A percentile compares a stretch with the other conserved stretches of the same genome.
Conservation (phyloP, 2,797 vertebrate species). For the Percopsis omiscomaycus region DNA sequence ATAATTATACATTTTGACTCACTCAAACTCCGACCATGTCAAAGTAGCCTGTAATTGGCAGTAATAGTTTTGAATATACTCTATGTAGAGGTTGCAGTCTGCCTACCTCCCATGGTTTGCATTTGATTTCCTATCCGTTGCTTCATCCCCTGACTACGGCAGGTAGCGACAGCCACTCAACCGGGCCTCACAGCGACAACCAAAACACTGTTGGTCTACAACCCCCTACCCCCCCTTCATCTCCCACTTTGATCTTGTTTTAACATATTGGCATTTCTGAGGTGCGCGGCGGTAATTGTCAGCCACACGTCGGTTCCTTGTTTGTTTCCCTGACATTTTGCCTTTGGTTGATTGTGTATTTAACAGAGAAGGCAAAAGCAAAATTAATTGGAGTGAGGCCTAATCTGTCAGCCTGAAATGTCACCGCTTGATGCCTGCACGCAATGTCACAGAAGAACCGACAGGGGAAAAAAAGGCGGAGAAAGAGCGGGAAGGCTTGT, state of each 20-base stretch:
- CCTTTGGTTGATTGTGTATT: slow-evolving; percentile 83
- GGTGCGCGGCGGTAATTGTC: slow-evolving; percentile 77
- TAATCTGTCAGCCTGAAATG: slow-evolving; percentile 83
- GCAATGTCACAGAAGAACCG: slow-evolving; percentile 42
- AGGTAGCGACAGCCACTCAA: slow-evolving; percentile 14
- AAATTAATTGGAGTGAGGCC: slow-evolving; percentile 82
- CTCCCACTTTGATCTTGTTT: slow-evolving; percentile 63
- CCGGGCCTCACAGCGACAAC: slow-evolving; percentile 25
- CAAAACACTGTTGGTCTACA: slow-evolving; percentile 47
- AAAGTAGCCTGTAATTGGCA: background rate
- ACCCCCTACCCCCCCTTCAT: slow-evolving; percentile 47
- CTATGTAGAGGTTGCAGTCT: background rate
- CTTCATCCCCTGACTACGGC: slow-evolving; percentile 21
- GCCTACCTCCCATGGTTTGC: slow-evolving; percentile 12
- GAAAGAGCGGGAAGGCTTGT: background rate
- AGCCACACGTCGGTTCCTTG: slow-evolving; percentile 67
- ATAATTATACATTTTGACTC: too few relatives aligned
- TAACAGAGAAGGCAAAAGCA: slow-evolving; percentile 73
- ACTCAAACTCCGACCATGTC: background rate
- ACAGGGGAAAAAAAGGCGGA: slow-evolving; percentile 4
- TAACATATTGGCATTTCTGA: slow-evolving; percentile 82
- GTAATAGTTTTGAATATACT: too few relatives aligned
- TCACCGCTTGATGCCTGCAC: slow-evolving; percentile 70
- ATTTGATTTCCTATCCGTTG: slow-evolving; percentile 12
- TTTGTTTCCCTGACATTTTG: slow-evolving; percentile 83